Percentiles rank a stretch among this genome's conserved stretches.
phyloP scores from a whole-genome alignment of 2,113 vertebrate species.

The Eupsittula cactorum region DNA sequence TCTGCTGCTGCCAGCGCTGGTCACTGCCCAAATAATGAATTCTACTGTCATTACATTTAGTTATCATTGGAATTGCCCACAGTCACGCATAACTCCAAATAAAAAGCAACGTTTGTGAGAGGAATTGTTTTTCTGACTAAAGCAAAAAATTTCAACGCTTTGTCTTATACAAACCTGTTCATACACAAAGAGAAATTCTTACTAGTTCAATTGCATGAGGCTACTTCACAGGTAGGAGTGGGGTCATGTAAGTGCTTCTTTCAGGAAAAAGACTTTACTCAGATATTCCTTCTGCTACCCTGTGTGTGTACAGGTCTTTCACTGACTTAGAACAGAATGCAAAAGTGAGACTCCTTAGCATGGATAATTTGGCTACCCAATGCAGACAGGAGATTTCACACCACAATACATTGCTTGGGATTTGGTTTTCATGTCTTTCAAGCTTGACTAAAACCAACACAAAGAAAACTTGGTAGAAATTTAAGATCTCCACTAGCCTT shows the following conservation, averaged over 20 bases:
- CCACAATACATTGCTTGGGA: neutral
- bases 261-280: neutral
- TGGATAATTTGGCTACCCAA: neutral
- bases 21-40: neutral
- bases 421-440: neutral
- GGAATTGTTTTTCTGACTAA: neutral
- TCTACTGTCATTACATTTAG: neutral
- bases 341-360: neutral
- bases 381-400: neutral
- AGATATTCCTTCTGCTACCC: neutral
- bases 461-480: neutral
- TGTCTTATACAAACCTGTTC: neutral
- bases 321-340: neutral
- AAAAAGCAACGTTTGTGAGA: neutral
- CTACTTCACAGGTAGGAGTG: rapidly evolving
- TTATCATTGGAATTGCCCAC: neutral
- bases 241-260: neutral
- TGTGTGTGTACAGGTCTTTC: neutral
- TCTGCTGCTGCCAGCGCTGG: neutral
- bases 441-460: neutral
- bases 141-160: neutral
- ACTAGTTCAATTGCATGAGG: neutral
- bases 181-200: neutral
- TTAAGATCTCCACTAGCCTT: neutral
- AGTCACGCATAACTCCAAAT: neutral